Base-by-base conservation (phyloP, 2,888 invertebrate species). In the Byasa hedistus region DNA sequence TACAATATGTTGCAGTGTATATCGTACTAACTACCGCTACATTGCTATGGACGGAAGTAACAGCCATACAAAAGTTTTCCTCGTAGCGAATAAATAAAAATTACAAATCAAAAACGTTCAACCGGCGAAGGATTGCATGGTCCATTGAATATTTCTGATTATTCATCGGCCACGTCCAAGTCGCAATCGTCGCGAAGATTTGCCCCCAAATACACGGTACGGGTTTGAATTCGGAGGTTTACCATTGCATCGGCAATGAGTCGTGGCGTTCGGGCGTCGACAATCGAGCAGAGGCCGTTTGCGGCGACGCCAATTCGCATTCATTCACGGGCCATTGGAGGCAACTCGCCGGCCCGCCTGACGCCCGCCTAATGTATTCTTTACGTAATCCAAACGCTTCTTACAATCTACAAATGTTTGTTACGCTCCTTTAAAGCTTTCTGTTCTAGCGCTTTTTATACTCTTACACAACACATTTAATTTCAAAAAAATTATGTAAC, bases 241-340 rank as follows among this genome's bases (percentile, higher is more conserved):
- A 76, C 76, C 77, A 80, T 79, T 83, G 86, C 82, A 82, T 82
- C 77, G 76, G 78, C 83, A 89, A 89, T 89, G 85, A 84, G 85
- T 84, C 86, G 86, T 87, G 86, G 82, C 84, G 80, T 82, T 65
- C 65, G 59, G 63, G 62, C 66, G 60, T 67, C 85, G 83, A 84
- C 86, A 86, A 89, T 89, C 87, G 87, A 85, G 80, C 81, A 76
- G 78, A 78, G 84, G 82, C 83, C 85, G 88, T 86, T 88, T 83
- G 83, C 76, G 89, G 86, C 85, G 82, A 83, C 84, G 82, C 82
- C 88, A 86, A 88, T 84, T 82, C 82, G 79, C 79, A 84, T 86
- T 86, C 85, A 89, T 86, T 86, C 85, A 84, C 82, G 83, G 83
- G 79, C 82, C 79, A 81, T 81, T 81, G 82, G 77, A 75, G 65